Evolutionary conservation across 1,140 invertebrate species (phyloP), one percentile per base, ranked within the genome.

Genomic region (Eriosoma lanigerum): DNA sequence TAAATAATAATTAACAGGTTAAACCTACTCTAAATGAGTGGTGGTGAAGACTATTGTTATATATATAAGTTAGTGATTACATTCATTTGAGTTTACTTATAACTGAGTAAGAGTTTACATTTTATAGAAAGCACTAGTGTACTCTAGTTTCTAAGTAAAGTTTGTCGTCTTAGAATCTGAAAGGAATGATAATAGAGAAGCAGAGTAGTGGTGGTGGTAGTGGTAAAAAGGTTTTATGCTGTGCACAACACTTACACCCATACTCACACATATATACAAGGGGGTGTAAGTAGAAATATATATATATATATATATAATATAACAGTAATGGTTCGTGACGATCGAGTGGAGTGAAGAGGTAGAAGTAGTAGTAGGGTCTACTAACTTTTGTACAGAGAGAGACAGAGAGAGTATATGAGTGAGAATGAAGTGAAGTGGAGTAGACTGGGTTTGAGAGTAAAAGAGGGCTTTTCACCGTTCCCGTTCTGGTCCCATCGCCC

Each of bases 381-480:
- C 66, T 72, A 72, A 72, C 46, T 72, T 72, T 48, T 72, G 46
- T 26, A 50, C 4, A 52, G 9, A 29, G 24, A 29, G 66, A 50
- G 19, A 48, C 21, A 26, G 29, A 17, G 52, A n/a, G 58, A 32
- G 29, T 29, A 24, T 8, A 38, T 38, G 32, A 38, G 8, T 38
- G 32, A 38, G 32, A 38, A 38, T 29, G 10, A 29, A 48, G 64
- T 46, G 6, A 4, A 66, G 19, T 19, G 24, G 68, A 72, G 66
- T 9, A n/a, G 32, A 38, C 21, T 21, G 48, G 48, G 46, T 52
- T 52, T 29, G 46, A 72, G 68, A 46, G 26, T 52, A 72, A 72
- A 72, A 72, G 68, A 72, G 68, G 68, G 68, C 48, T 72, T 72
- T 72, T 72, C 68, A 46, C 52, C 68, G 68, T 72, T 29, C 68